Percentiles rank a stretch among this genome's conserved stretches.
Conservation (phyloP, 2,113 vertebrate species). For the Poeciliopsis prolifica region DNA sequence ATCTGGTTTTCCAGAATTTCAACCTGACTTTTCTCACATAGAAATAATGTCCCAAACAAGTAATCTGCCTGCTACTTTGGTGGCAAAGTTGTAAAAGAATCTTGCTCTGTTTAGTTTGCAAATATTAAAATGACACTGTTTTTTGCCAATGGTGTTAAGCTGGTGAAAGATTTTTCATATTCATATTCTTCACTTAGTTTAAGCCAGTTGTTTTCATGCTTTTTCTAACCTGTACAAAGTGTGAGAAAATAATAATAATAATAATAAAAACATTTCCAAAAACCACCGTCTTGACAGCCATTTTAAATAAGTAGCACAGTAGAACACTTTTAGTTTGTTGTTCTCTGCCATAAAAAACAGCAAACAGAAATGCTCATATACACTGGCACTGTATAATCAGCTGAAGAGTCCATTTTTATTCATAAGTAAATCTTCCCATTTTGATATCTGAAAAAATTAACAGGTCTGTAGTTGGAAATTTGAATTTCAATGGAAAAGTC, state of each 20-base stretch:
- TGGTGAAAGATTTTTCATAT: neutral
- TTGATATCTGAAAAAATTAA: neutral
- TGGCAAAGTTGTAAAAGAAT: too few relatives aligned
- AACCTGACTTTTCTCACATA: too few relatives aligned
- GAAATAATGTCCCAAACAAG: too few relatives aligned
- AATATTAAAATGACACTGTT: neutral
- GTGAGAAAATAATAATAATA: neutral
- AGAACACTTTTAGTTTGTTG: neutral
- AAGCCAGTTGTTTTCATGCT: neutral
- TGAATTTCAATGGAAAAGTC: neutral
- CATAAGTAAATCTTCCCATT: neutral
- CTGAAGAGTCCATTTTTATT: neutral
- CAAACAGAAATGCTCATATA: neutral
- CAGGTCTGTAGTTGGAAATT: neutral
- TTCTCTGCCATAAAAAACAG: neutral
- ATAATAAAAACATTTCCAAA: too few relatives aligned
- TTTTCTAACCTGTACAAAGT: neutral
- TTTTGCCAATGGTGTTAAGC: neutral
- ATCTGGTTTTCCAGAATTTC: neutral
- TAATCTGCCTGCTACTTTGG: too few relatives aligned
- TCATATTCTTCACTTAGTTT: neutral
- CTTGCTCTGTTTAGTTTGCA: too few relatives aligned
- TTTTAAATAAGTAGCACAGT: neutral
- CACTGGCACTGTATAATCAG: neutral
- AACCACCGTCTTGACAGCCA: neutral